Evolutionary conservation across 2,888 invertebrate species (phyloP), one percentile per base, ranked within the genome.

Genomic region (Monopis laevigella): DNA sequence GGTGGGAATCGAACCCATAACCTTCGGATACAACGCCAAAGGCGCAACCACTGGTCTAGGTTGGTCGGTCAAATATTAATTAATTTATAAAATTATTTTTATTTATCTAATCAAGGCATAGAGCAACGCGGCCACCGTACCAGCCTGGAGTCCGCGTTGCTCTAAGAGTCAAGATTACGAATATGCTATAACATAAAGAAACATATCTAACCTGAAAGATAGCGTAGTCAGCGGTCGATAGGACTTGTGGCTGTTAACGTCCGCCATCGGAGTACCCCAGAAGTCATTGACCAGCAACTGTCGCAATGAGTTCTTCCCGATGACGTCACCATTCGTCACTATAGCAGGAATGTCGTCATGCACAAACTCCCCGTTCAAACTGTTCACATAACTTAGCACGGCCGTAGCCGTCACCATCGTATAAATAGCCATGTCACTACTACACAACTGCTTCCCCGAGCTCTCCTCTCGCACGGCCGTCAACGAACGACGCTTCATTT

Each of bases 271-370:
- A 45, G 88, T 90, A 0, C 93, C 93, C 94, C 93, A 94, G 65
- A 93, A 94, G 65, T 94, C 94, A 56, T 92, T 87, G 58, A 84
- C 65, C 54, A 91, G 85, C 50, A 90, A 69, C 52, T 87, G 85
- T 50, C 72, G 72, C 55, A 90, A 55, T 3, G 87, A 78, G 43
- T 84, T 88, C 19, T 82, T 69, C 0, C 88, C 92, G 7, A 85
- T 75, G 45, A 93, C 93, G 66, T 94, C 93, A 55, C 85, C 86
- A 65, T 93, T 94, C 44, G 87, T 85, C 55, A 88, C 87, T 42
- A 94, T 87, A 21, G 93, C 93, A 43, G 91, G 92, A 48, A 93
- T 86, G 62, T 94, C 93, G 61, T 94, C 93, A 68, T 94, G 93
- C 39, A 94, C 92, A 56, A 93, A 93, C 58, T 93, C 92, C 32